These are phyloP conservation scores for Macrotrachela quadricornifera DNA, from an alignment of 1,140 invertebrate species.

Conservation along the genomic window DNA sequence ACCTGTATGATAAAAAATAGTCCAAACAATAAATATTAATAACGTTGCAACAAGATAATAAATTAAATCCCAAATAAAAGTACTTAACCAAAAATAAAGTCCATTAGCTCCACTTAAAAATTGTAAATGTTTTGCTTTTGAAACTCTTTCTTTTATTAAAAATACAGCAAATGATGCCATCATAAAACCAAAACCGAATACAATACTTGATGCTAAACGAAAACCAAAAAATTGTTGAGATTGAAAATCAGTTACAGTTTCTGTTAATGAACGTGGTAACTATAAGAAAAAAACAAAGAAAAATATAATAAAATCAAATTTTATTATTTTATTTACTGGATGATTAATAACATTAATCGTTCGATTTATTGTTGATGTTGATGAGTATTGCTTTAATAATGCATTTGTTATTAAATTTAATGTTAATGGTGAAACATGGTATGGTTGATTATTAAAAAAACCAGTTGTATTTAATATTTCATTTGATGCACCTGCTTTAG, in stretches of 20 bases:
- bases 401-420: neutral
- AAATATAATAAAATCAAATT: too few relatives aligned
- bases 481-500: neutral
- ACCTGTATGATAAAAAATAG: too few relatives aligned
- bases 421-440: constrained; percentile 3
- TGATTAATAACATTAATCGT: constrained; percentile 7
- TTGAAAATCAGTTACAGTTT: constrained; percentile 6
- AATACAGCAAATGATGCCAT: constrained; percentile 5
- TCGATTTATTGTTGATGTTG: neutral
- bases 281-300: too few relatives aligned
- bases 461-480: neutral
- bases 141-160: constrained; percentile 5
- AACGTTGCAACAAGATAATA: constrained; percentile 21
- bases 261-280: constrained; percentile 4
- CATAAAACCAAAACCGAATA: constrained; percentile 6
- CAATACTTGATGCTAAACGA: neutral
- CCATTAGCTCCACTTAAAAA: constrained; percentile 36
- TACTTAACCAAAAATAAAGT: constrained; percentile 45
- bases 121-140: constrained; percentile 8
- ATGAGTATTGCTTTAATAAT: neutral
- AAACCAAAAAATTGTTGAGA: constrained; percentile 3
- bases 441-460: constrained; percentile 7
- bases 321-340: neutral
- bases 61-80: constrained; percentile 44
- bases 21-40: constrained; percentile 11